Evolutionary conservation across 2,113 vertebrate species (phyloP).

Genomic region (Oophaga pumilio): DNA sequence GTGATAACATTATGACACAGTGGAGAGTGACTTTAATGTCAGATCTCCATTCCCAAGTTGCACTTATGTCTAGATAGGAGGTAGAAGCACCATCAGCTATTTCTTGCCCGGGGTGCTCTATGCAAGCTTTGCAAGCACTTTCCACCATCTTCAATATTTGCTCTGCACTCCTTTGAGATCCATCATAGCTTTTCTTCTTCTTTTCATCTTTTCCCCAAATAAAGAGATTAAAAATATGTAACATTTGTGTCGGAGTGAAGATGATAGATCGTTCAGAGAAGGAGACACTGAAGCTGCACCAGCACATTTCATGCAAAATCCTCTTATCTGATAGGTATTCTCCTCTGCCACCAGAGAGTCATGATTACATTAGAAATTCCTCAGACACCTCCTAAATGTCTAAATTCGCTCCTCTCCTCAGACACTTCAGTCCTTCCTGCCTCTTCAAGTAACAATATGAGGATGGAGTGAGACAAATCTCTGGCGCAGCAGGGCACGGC

Average conservation of each 20-base stretch:
- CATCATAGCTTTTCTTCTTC: background rate
- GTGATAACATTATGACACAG: too few species aligned
- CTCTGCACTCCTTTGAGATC: background rate
- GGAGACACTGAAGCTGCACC: background rate
- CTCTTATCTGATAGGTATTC: background rate
- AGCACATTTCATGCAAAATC: background rate
- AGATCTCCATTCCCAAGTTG: background rate
- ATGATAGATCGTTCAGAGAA: background rate
- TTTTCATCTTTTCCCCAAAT: background rate
- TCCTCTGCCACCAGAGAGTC: background rate
- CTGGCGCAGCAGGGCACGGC: slow-evolving; percentile 16
- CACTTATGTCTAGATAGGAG: background rate
- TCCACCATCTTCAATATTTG: background rate
- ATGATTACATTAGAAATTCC: slow-evolving; percentile 50
- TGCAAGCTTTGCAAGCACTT: background rate
- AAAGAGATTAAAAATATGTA: background rate
- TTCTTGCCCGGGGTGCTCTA: background rate
- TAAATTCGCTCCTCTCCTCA: slow-evolving; percentile 20
- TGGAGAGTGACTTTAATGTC: too few species aligned
- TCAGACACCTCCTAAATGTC: slow-evolving; percentile 4
- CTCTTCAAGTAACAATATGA: slow-evolving; percentile 23
- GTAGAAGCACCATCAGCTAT: background rate
- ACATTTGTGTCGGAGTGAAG: background rate
- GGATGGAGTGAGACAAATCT: slow-evolving; percentile 2
- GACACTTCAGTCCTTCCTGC: slow-evolving; percentile 37